Base-by-base conservation (phyloP, 2,888 invertebrate genomes). In the Brachyopa scutellaris region DNA sequence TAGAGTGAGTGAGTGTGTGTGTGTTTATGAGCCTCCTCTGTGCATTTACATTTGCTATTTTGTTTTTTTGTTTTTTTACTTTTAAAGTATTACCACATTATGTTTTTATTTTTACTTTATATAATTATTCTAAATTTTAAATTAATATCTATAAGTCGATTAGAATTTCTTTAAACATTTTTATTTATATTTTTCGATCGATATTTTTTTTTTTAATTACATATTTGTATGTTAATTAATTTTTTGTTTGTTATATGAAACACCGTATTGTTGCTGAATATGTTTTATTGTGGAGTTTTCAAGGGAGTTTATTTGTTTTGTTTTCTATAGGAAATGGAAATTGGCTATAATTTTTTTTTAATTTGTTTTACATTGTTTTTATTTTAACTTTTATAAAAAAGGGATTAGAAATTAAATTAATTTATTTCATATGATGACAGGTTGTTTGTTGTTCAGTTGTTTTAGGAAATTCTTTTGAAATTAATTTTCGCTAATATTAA, bases 61-160 rank as follows among this genome's bases (percentile, higher is more conserved):
- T 33, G 8, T 42, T 29, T 53, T 9, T 53, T 36, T 55, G 23
- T 29, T 45, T 59, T 66, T 59, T 74, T 47, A 76, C 82, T 76
- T 76, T 82, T 76, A 40, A 82, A 82, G 82, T 82, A 76, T 42
- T 82, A 76, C 76, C 76, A 82, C 82, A 82, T 70, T 69, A 59
- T 69, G 17, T 72, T 64, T 21, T 45, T 62, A 36, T 26, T 19
- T n/a, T 31, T 45, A 33, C 49, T 38, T 13, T 23, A 36, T 53
- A 33, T 36, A 67, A 47, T 69, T 57, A 69, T 70, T 11, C 64
- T 82, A 59, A 53, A 64, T 51, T 82, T 29, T 61, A 70, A 70
- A 36, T 72, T 82, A 76, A 66, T 76, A 82, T 66, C 76, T 82
- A 82, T 82, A 82, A 82, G 76, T 82, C 82, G 70, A 82, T 82